phyloP scores from a whole-genome alignment of 2,797 vertebrate genomes.

The Lepus townsendii region DNA sequence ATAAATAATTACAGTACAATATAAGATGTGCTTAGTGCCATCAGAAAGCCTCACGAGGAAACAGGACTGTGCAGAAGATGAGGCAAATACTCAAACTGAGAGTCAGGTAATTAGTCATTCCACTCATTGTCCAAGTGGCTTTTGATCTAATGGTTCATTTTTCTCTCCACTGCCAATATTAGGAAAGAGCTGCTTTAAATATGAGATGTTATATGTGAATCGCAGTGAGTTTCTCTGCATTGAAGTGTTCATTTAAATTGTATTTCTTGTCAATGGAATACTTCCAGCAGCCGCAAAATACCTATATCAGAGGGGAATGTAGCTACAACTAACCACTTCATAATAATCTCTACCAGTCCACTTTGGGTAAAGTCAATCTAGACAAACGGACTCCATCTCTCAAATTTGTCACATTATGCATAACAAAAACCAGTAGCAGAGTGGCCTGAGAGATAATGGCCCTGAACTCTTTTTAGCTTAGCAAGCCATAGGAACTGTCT shows the following conservation, averaged over 20 bases:
- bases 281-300: constrained; percentile 10
- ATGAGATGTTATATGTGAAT: not conserved
- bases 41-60: not conserved
- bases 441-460: not conserved
- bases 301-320: not conserved
- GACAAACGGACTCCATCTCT: not conserved
- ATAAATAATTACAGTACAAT: not conserved
- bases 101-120: not conserved
- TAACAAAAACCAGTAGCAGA: not conserved
- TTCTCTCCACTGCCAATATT: not conserved
- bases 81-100: not conserved
- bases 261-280: not conserved
- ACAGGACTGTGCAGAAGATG: not conserved
- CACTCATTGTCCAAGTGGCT: not conserved
- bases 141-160: not conserved
- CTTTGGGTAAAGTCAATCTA: not conserved
- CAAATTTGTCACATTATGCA: not conserved
- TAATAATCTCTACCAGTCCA: not conserved
- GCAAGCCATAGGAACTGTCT: not conserved
- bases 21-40: not conserved
- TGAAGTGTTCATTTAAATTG: not conserved
- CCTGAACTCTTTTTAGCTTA: not conserved
- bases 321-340: not conserved
- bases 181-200: not conserved
- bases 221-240: not conserved